These are phyloP conservation scores for Volucella inanis DNA, from an alignment of 2,888 invertebrate genomes.

Conservation along the genomic window DNA sequence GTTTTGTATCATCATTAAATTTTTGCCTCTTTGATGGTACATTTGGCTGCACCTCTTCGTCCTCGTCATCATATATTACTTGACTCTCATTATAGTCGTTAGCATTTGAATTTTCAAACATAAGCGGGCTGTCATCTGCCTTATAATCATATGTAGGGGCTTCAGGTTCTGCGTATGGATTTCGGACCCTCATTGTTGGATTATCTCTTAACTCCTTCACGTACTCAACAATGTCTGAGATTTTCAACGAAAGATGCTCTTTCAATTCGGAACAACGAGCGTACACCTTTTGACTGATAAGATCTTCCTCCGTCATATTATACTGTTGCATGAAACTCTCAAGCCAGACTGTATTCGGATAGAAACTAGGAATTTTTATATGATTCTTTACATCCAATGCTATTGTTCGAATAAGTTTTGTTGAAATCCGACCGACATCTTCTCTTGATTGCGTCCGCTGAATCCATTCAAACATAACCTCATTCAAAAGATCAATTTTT, in stretches of 20 bases:
- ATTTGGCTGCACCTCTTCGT: constrained; percentile 13
- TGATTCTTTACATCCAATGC: constrained; percentile 77
- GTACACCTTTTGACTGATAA: constrained; percentile 69
- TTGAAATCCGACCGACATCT: constrained; percentile 62
- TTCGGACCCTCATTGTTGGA: constrained; percentile 4
- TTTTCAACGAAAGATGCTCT: constrained; percentile 75
- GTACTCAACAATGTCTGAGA: constrained; percentile 77
- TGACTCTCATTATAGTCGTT: constrained; percentile 50
- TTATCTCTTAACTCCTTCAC: constrained; percentile 57
- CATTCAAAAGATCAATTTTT: constrained; percentile 80
- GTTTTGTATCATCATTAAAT: neutral
- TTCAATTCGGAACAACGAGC: constrained; percentile 71
- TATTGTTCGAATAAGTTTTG: constrained; percentile 71
- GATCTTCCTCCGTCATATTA: constrained; percentile 75
- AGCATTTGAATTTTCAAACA: constrained; percentile 49
- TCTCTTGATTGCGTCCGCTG: constrained; percentile 79
- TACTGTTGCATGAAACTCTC: constrained; percentile 76
- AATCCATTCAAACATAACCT: constrained; percentile 81
- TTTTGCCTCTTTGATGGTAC: constrained; percentile 29
- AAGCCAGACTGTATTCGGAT: constrained; percentile 77
- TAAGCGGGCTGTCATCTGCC: constrained; percentile 27
- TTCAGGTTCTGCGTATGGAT: neutral
- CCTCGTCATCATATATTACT: constrained; percentile 64
- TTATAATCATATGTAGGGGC: constrained; percentile 45
- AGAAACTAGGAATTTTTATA: constrained; percentile 77